Conservation (phyloP, 2,113 vertebrate species). For the Nasalis larvatus region DNA sequence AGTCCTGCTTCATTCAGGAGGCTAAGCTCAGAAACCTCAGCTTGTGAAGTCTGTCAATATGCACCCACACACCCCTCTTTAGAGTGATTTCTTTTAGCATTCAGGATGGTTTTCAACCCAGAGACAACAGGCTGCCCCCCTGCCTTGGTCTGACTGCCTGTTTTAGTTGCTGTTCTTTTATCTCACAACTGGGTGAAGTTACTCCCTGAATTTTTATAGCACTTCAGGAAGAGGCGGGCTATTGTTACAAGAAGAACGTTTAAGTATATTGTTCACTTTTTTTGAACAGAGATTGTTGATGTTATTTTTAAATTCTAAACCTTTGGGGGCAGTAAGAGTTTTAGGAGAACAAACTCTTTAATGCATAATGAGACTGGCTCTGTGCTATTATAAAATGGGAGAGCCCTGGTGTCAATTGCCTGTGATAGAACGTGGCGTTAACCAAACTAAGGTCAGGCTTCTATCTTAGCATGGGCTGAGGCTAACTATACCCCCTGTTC, state of each 20-base stretch:
- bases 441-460: not conserved
- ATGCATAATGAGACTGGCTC: not conserved
- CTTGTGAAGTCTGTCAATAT: not conserved
- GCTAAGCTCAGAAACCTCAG: not conserved
- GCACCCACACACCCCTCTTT: too few species aligned
- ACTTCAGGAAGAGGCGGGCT: constrained; percentile 31
- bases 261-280: not conserved
- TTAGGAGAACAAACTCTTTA: not conserved
- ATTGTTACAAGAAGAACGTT: constrained; percentile 42
- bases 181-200: constrained; percentile 43
- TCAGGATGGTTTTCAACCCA: not conserved
- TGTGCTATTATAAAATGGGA: not conserved
- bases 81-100: constrained; percentile 1
- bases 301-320: constrained; percentile 56
- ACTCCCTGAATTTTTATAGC: constrained; percentile 53
- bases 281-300: constrained; percentile 51
- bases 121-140: not conserved
- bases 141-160: not conserved
- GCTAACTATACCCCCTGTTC: not conserved
- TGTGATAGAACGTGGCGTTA: not conserved
- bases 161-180: constrained; percentile 43
- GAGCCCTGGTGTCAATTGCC: not conserved
- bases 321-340: not conserved
- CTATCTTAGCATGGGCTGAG: not conserved
- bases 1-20: not conserved